A percentile compares a stretch with the other conserved stretches of the same genome.
Evolutionary conservation across 2,113 vertebrate genomes (phyloP).

Genomic region (Mellivora capensis): DNA sequence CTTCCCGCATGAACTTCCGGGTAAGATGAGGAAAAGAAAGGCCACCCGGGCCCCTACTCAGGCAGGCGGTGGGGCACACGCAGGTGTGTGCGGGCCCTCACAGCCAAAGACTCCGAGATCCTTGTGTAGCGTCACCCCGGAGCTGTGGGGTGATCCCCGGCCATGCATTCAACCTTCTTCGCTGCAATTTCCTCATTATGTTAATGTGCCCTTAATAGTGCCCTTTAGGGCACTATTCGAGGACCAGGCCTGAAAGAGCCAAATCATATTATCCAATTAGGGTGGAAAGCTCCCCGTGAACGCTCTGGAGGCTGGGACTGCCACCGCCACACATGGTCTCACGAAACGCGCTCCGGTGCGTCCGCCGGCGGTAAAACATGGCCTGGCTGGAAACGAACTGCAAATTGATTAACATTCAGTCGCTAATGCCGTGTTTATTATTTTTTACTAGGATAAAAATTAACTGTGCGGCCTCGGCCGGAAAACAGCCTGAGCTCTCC

Average conservation of each 20-base stretch:
- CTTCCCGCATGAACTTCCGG: neutral
- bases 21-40: neutral
- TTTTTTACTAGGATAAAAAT: constrained; percentile 82
- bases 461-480: constrained; percentile 75
- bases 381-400: constrained; percentile 77
- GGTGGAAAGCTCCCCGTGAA: neutral
- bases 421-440: constrained; percentile 78
- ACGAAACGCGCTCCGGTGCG: constrained; percentile 10
- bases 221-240: neutral
- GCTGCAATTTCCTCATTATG: neutral
- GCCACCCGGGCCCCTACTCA: neutral
- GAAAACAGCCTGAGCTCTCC: constrained; percentile 78
- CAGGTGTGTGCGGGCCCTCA: neutral
- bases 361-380: neutral
- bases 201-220: too few species aligned
- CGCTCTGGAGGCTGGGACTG: neutral
- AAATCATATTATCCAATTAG: constrained; percentile 22
- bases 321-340: constrained; percentile 53
- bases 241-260: neutral
- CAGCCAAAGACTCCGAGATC: neutral
- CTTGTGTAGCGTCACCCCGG: too few species aligned
- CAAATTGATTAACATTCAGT: constrained; percentile 73
- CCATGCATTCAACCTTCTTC: neutral
- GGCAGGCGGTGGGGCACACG: neutral
- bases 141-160: neutral